These are phyloP conservation scores for Marmota flaviventris DNA, from an alignment of 2,113 vertebrate species.

Conservation along the genomic window DNA sequence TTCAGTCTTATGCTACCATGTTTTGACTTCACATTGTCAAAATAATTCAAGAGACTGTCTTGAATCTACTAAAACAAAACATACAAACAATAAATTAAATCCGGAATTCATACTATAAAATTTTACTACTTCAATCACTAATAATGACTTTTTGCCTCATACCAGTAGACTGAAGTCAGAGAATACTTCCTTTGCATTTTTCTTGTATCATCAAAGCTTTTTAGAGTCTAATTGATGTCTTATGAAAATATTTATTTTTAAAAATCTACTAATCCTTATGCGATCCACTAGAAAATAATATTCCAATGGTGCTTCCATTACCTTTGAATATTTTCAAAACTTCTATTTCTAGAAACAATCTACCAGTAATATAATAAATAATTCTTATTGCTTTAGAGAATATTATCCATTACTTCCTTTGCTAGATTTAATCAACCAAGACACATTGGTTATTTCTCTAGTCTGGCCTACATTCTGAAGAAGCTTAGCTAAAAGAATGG, in stretches of 20 bases:
- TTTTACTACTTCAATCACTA: neutral
- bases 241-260: neutral
- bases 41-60: neutral
- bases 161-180: neutral
- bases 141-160: neutral
- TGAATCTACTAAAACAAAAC: neutral
- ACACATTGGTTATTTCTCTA: neutral
- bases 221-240: neutral
- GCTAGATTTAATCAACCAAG: neutral
- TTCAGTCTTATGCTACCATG: slow-evolving; percentile 6
- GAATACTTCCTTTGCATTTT: neutral
- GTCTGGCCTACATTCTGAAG: neutral
- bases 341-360: slow-evolving; percentile 6
- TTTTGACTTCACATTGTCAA: slow-evolving; percentile 41
- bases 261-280: neutral
- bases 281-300: neutral
- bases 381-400: neutral
- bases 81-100: neutral
- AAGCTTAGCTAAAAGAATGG: neutral
- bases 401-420: neutral
- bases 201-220: neutral
- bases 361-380: neutral
- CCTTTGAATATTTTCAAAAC: neutral
- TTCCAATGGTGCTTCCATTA: neutral
- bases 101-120: neutral